Base-by-base conservation (phyloP, 2,113 vertebrate species). In the Anolis carolinensis region DNA sequence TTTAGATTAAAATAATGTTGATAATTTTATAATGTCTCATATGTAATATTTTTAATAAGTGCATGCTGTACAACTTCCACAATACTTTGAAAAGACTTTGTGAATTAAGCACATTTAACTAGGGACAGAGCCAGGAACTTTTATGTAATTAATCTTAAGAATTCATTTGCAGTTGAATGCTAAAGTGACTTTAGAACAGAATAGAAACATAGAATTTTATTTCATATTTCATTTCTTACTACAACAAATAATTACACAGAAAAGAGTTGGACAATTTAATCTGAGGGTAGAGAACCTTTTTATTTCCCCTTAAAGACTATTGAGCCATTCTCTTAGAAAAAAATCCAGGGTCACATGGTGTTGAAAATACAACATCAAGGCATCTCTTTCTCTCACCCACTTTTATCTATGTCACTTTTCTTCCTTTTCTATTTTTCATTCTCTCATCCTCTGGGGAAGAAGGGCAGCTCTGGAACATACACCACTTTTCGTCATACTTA, bases 21-120 rank as follows among this genome's bases (percentile, higher is more conserved):
- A 86, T 90, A 91, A 87, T 30, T 1, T 82, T 89, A 59, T 79
- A 79, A 90, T 93, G 84, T 92, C 92, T 90, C 62, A 88, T 92
- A 82, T 89, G 27, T 93, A 83, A 73, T 70, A 11, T 18, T 32
- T 90, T 62, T 90, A 55, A 44, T 59, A 89, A 81, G 52, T 79
- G 39, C 11, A 0, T 32, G n/a, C 75, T 83, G 1, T 59, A 83
- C 16, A 83, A 82, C 90, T 93, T 88, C 39, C 88, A 85, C 88
- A 72, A 25, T 71, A 89, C 89, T 80, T 86, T 82, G 87, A 79
- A 71, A 84, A 76, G 80, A 44, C 87, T 63, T 79, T 27, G 62
- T 86, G 86, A 86, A 84, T 89, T 86, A 84, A 86, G 0, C 0
- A 0, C 90, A 79, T 39, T 90, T 93, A 87, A 81, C 87, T 70